Conservation (phyloP, 2,888 invertebrate species). For the Drosophila borealis region DNA sequence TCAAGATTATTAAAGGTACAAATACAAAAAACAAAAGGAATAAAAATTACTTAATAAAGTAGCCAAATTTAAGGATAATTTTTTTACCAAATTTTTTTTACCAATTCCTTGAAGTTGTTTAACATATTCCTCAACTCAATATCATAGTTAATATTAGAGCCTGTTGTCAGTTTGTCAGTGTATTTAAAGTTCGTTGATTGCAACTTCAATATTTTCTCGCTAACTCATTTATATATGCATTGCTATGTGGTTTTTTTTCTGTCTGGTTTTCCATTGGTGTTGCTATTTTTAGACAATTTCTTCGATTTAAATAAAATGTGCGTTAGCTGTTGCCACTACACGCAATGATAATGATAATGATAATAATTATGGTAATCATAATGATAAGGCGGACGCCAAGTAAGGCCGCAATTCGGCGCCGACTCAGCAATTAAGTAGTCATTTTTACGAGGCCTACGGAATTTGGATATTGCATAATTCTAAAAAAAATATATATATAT, state of each 20-base stretch:
- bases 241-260: constrained; percentile 38
- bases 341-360: constrained; percentile 47
- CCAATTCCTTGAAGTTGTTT: no score
- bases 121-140: no score
- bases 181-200: constrained; percentile 8
- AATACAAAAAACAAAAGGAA: no score
- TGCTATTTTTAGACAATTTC: constrained; percentile 76
- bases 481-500: constrained; percentile 26
- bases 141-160: no score
- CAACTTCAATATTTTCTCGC: constrained; percentile 1
- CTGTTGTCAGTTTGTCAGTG: constrained; percentile 11
- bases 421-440: constrained; percentile 68
- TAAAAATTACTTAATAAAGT: no score
- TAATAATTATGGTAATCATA: constrained; percentile 6
- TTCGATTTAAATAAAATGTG: constrained; percentile 71
- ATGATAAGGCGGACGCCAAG: constrained; percentile 57
- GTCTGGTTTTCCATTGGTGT: constrained; percentile 30
- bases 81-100: no score
- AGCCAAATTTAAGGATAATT: no score
- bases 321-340: constrained; percentile 42
- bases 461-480: constrained; percentile 72
- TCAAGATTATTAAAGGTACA: no score
- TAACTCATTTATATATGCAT: constrained; percentile 33
- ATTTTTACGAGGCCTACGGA: constrained; percentile 70
- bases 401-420: constrained; percentile 63